Base-by-base conservation (phyloP, 2,888 invertebrate species). In the Orgyia antiqua region DNA sequence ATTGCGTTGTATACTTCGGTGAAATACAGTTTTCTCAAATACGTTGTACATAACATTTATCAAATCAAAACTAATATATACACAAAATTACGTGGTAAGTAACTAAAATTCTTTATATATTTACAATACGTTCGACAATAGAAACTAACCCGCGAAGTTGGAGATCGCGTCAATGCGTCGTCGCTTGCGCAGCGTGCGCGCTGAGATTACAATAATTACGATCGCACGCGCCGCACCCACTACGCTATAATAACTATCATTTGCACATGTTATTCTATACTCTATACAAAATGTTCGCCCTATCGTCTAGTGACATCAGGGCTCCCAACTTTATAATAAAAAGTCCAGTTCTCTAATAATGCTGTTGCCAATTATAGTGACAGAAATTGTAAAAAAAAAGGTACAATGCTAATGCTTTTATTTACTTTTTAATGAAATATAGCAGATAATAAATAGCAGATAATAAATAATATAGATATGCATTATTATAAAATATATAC, bases 211-310 rank as follows among this genome's bases (percentile, higher is more conserved):
- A 84, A 82, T 79, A 79, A 84, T 86, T 83, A 86, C 68, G 68
- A 45, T 61, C 58, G 73, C 82, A 76, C 80, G 74, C 78, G 80
- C 68, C 68, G 60, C 69, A 56, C 72, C 70, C 65, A 59, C 65
- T 53, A 56, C 61, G 54, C 61, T 59, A 61, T 83, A 84, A 84
- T 80, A 75, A 84, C 83, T 83, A 74, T 84, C 71, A 84, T 86
- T 86, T 84, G 74, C 77, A 60, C 76, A 68, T 79, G 80, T 82
- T 80, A 79, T 78, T 79, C 75, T 79, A 73, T 78, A 73, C 73
- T 67, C 73, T 57, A 68, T 68, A 71, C 72, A 73, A 77, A 79
- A 74, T 64, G 68, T 53, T 63, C 63, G 60, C 67, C 56, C 61
- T 78, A 76, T 78, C 71, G 67, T 36, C 33, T 31, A 48, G 60